Percentiles rank a stretch among this genome's conserved stretches.
These are phyloP conservation scores for Clupea harengus DNA, from an alignment of 2,113 vertebrate species.

Conservation along the genomic window DNA sequence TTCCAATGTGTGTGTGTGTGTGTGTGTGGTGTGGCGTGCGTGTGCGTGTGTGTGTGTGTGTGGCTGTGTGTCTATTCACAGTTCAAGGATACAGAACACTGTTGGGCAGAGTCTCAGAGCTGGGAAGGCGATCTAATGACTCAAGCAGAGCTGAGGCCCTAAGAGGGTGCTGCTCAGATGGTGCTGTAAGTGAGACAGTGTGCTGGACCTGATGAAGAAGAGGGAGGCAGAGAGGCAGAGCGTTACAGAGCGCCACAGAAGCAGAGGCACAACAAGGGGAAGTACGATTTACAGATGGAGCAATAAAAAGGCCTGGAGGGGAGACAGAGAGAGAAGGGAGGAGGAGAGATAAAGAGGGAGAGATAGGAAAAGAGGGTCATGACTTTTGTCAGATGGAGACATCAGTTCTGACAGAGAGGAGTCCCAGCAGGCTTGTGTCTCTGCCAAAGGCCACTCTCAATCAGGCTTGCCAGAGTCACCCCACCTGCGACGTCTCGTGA, in stretches of 20 bases:
- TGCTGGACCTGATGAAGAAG: slow-evolving; percentile 54
- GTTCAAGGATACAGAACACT: slow-evolving; percentile 60
- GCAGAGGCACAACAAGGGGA: background rate
- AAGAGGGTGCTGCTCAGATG: slow-evolving; percentile 48
- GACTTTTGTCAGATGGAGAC: background rate
- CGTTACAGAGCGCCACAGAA: background rate
- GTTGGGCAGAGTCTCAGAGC: slow-evolving; percentile 21
- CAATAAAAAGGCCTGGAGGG: background rate
- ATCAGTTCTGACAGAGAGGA: background rate
- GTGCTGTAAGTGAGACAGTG: slow-evolving; percentile 29
- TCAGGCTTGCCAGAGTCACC: background rate
- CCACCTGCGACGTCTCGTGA: background rate
- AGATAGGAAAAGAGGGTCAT: background rate
- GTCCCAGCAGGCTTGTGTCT: background rate
- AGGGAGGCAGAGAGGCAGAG: background rate
- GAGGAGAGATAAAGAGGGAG: background rate
- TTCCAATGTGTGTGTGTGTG: background rate
- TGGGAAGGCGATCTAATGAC: slow-evolving; percentile 40
- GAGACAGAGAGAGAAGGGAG: slow-evolving; percentile 19
- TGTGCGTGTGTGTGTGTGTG: background rate
- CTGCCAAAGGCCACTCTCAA: background rate
- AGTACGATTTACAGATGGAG: background rate
- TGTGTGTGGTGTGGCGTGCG: slow-evolving; percentile 13
- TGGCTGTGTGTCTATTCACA: background rate
- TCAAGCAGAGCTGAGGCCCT: slow-evolving; percentile 51